Evolutionary conservation across 2,797 vertebrate genomes (phyloP).

Genomic region (Macropodus opercularis): DNA sequence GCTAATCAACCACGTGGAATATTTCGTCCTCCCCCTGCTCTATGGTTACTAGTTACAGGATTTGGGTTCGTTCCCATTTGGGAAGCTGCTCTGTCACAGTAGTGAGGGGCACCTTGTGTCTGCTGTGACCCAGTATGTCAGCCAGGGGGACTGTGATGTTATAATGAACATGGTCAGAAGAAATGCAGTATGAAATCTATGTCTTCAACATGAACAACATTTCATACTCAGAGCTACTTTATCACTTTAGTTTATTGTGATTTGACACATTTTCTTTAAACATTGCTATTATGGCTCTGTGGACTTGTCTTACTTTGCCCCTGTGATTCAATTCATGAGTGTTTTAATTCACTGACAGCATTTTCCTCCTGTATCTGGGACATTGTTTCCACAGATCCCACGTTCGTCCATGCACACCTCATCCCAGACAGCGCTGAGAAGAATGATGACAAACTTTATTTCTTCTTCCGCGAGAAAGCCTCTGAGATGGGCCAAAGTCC

Average conservation of each 20-base stretch:
- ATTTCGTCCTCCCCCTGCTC: conserved; percentile 37
- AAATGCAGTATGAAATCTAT: too few relatives aligned
- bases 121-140: conserved; percentile 64
- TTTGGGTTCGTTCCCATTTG: conserved; percentile 67
- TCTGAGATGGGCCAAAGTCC: conserved; percentile 93
- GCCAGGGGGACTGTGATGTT: conserved; percentile 41
- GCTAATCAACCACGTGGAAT: conserved; percentile 73
- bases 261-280: too few relatives aligned
- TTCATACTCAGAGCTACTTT: conserved; percentile 15
- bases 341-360: too few relatives aligned
- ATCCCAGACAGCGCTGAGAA: conserved; percentile 96
- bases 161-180: conserved; percentile 50
- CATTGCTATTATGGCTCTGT: too few relatives aligned
- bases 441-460: conserved; percentile 98
- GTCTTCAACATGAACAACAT: too few relatives aligned
- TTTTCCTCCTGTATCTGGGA: too few relatives aligned
- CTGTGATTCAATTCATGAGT: too few relatives aligned
- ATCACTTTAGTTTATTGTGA: conserved; percentile 12
- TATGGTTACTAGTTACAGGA: conserved; percentile 16
- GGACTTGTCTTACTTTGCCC: too few relatives aligned
- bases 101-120: conserved; percentile 41
- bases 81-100: conserved; percentile 40
- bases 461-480: conserved; percentile 97
- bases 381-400: conserved; percentile 87
- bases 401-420: conserved; percentile 93